Percentiles rank a stretch among this genome's conserved stretches.
These are phyloP conservation scores for Parnassius mnemosyne DNA, from an alignment of 2,888 invertebrate species.

Conservation along the genomic window DNA sequence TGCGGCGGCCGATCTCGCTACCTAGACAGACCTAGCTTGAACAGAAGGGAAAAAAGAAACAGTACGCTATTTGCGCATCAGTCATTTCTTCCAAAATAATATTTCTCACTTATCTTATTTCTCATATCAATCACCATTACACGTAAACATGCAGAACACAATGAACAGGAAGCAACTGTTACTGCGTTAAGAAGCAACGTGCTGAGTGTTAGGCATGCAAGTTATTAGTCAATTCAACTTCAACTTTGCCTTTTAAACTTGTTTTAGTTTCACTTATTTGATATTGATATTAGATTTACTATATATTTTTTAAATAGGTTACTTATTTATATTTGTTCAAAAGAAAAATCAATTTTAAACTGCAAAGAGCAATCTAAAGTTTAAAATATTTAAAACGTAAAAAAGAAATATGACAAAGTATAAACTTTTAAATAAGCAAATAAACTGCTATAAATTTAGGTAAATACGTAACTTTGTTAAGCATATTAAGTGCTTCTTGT, in stretches of 20 bases:
- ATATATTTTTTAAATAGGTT: too few relatives aligned
- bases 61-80: constrained; percentile 77
- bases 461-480: too few relatives aligned
- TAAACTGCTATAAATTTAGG: neutral
- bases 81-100: constrained; percentile 70
- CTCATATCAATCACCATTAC: constrained; percentile 24
- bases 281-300: too few relatives aligned
- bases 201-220: constrained; percentile 1
- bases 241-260: neutral
- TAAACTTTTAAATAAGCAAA: constrained; percentile 1
- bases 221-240: constrained; percentile 5
- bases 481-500: neutral
- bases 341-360: too few relatives aligned
- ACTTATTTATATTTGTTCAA: too few relatives aligned
- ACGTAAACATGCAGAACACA: constrained; percentile 23
- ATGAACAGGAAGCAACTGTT: constrained; percentile 24
- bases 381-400: too few relatives aligned
- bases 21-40: constrained; percentile 82
- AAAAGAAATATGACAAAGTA: neutral
- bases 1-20: constrained; percentile 66
- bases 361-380: too few relatives aligned
- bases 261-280: neutral
- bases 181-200: constrained; percentile 21
- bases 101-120: constrained; percentile 29
- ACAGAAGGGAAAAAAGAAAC: constrained; percentile 78